phyloP scores from a whole-genome alignment of 2,113 vertebrate genomes.

The Candoia aspera region DNA sequence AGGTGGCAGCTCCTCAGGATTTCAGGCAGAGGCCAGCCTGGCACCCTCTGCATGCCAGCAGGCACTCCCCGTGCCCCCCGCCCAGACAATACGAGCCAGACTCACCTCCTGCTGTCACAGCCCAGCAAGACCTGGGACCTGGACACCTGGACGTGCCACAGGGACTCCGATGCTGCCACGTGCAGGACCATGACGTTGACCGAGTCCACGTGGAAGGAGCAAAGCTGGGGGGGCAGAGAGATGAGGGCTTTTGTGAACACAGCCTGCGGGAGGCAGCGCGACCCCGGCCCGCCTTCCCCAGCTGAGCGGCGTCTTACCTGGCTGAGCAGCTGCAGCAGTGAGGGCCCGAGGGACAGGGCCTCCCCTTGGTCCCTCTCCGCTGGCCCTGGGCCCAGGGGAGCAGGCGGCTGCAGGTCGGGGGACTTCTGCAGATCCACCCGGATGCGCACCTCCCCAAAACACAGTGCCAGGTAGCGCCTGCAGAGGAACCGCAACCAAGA shows the following conservation, averaged over 20 bases:
- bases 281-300: background rate
- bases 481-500: background rate
- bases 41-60: too few species aligned
- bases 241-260: slow-evolving; percentile 14
- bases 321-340: slow-evolving; percentile 81
- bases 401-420: slow-evolving; percentile 43
- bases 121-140: slow-evolving; percentile 85
- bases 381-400: slow-evolving; percentile 1
- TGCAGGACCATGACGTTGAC: slow-evolving; percentile 95
- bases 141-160: slow-evolving; percentile 92
- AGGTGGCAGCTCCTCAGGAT: background rate
- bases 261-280: rapidly evolving
- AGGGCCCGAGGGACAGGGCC: slow-evolving; percentile 76
- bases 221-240: slow-evolving; percentile 71
- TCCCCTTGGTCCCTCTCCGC: slow-evolving; percentile 42
- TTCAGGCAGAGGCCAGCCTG: background rate
- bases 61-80: background rate
- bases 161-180: slow-evolving; percentile 86
- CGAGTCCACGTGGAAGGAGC: slow-evolving; percentile 90
- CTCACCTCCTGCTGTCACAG: slow-evolving; percentile 83
- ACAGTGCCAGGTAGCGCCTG: slow-evolving; percentile 90
- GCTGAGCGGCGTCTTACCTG: slow-evolving; percentile 77
- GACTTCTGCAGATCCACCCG: slow-evolving; percentile 84
- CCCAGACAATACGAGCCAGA: background rate
- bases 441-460: slow-evolving; percentile 90